Evolutionary conservation across 2,113 vertebrate genomes (phyloP).

Genomic region (Phalacrocorax carbo): DNA sequence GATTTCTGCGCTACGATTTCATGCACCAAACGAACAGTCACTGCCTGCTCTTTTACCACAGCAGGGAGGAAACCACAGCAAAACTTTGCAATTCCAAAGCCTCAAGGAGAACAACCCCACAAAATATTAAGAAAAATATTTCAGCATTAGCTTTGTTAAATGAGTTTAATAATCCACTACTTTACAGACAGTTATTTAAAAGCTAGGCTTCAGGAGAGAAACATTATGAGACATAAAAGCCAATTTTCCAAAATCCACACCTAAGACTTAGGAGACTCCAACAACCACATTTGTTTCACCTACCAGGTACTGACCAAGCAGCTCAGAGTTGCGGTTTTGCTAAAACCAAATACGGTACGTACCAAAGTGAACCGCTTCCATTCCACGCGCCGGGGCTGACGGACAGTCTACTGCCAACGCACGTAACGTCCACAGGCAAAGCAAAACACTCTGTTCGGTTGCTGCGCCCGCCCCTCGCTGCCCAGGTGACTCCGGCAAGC

Average conservation of each 20-base stretch:
- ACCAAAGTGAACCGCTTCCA: neutral
- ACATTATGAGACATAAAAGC: neutral
- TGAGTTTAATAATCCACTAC: conserved; percentile 38
- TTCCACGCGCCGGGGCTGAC: neutral
- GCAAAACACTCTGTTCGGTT: neutral
- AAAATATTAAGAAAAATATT: conserved; percentile 23
- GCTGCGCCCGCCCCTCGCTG: neutral
- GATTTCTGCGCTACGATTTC: neutral
- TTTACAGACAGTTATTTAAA: conserved; percentile 41
- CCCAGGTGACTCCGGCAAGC: neutral
- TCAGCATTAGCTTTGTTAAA: conserved; percentile 16
- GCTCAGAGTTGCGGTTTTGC: neutral
- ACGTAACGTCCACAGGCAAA: fast-evolving
- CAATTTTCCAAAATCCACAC: neutral
- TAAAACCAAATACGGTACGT: neutral
- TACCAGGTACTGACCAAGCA: neutral
- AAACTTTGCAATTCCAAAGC: neutral
- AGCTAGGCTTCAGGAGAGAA: neutral
- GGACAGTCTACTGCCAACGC: neutral
- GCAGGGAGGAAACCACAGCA: neutral
- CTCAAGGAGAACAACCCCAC: neutral
- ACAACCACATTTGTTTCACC: neutral
- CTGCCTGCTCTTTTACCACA: neutral
- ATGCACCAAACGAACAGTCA: neutral
- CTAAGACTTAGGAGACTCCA: neutral